phyloP scores from a whole-genome alignment of 1,140 invertebrate genomes.

The Drosophila suzukii region DNA sequence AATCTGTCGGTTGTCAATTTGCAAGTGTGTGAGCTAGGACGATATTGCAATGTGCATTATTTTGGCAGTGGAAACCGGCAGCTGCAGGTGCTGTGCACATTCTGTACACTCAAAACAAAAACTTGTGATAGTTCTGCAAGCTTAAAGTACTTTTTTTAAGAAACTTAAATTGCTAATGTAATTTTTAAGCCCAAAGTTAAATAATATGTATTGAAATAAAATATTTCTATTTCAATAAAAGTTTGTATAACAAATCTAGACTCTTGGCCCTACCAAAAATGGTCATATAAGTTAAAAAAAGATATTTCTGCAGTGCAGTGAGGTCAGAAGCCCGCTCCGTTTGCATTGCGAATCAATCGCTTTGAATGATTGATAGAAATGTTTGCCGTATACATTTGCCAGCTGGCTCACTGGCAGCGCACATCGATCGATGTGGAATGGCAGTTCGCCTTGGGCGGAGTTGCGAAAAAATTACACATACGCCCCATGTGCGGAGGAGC shows the following conservation, averaged over 20 bases:
- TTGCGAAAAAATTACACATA: conserved; percentile 61
- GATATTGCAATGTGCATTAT: conserved; percentile 69
- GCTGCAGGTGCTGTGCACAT: conserved; percentile 23
- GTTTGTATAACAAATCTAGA: no score
- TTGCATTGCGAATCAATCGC: conserved; percentile 79
- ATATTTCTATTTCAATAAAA: no score
- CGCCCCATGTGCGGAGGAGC: conserved; percentile 51
- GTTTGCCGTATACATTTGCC: conserved; percentile 75
- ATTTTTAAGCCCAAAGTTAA: no score
- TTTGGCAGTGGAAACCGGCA: conserved; percentile 50
- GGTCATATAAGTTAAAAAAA: no score
- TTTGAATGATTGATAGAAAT: conserved; percentile 82
- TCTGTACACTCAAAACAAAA: not conserved
- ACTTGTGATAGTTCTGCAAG: no score
- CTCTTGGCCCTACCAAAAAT: no score
- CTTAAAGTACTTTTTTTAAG: no score
- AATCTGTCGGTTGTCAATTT: conserved; percentile 73
- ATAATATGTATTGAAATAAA: no score
- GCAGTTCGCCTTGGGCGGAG: conserved; percentile 17
- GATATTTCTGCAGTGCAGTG: conserved; percentile 1
- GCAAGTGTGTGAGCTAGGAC: conserved; percentile 32
- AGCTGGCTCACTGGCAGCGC: conserved; percentile 39
- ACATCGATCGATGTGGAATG: conserved; percentile 55
- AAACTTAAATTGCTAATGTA: no score
- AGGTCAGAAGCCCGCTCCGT: conserved; percentile 33